phyloP scores from a whole-genome alignment of 2,113 vertebrate genomes.

The Hippopotamus amphibius region DNA sequence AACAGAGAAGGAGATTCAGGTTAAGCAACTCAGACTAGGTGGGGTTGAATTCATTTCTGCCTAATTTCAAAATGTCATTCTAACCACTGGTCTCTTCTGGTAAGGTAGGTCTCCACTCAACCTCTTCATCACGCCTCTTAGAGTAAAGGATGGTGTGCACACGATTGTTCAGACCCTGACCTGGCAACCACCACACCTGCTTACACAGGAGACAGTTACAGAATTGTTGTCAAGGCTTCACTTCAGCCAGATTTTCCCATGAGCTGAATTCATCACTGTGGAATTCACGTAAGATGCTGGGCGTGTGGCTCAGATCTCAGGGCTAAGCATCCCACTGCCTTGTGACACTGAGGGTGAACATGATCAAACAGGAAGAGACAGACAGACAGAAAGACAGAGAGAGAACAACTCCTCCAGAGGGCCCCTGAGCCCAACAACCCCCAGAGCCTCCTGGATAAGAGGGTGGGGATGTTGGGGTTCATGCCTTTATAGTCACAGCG shows the following conservation, averaged over 20 bases:
- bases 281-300: neutral
- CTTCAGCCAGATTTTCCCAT: neutral
- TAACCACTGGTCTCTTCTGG: neutral
- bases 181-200: rapidly evolving
- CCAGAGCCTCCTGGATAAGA: neutral
- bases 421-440: neutral
- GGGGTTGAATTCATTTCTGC: neutral
- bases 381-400: neutral
- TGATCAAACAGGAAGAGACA: neutral
- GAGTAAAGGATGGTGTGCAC: neutral
- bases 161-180: neutral
- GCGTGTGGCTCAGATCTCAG: neutral
- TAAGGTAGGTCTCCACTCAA: neutral
- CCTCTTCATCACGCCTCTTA: neutral
- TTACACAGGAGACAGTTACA: neutral
- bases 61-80: neutral
- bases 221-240: neutral
- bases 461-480: neutral
- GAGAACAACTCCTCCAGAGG: neutral
- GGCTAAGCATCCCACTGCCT: neutral
- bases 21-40: neutral
- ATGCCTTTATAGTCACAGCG: neutral
- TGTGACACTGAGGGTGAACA: neutral
- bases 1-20: neutral
- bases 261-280: neutral